Percentiles rank a stretch among this genome's conserved stretches.
These are phyloP conservation scores for Enoplosus armatus DNA, from an alignment of 2,797 vertebrate species.

Conservation along the genomic window DNA sequence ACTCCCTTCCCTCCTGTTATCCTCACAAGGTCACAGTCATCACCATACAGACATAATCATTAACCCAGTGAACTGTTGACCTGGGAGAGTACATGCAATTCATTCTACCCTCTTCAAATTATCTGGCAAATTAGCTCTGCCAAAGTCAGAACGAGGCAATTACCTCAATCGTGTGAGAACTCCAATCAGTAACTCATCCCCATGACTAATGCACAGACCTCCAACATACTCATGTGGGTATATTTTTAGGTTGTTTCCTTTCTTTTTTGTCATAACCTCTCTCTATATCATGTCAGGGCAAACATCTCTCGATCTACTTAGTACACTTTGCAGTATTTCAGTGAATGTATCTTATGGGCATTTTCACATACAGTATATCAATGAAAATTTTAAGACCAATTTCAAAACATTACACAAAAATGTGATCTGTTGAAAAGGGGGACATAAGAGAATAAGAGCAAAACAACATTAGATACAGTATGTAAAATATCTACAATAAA, in stretches of 20 bases:
- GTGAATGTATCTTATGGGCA: background rate
- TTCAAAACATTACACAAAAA: background rate
- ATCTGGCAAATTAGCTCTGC: conserved; percentile 75
- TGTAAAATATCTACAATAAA: background rate
- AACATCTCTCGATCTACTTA: background rate
- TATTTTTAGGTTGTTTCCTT: conserved; percentile 21
- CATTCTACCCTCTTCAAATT: conserved; percentile 69
- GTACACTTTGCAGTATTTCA: background rate
- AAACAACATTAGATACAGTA: background rate
- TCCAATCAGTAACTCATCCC: conserved; percentile 56
- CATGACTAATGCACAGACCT: conserved; percentile 48
- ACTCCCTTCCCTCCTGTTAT: conserved; percentile 26
- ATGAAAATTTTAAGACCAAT: background rate
- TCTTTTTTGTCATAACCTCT: background rate
- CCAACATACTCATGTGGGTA: background rate
- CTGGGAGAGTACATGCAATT: conserved; percentile 59
- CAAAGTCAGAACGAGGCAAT: conserved; percentile 68
- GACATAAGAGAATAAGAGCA: background rate
- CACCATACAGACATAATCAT: too few species aligned
- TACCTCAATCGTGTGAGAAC: conserved; percentile 54
- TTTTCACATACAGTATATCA: background rate
- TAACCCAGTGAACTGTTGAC: conserved; percentile 84
- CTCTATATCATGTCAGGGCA: background rate
- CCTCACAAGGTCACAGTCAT: conserved; percentile 73
- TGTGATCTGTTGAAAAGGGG: background rate